These are phyloP conservation scores for Semotilus atromaculatus DNA, from an alignment of 2,797 vertebrate species.

Conservation along the genomic window DNA sequence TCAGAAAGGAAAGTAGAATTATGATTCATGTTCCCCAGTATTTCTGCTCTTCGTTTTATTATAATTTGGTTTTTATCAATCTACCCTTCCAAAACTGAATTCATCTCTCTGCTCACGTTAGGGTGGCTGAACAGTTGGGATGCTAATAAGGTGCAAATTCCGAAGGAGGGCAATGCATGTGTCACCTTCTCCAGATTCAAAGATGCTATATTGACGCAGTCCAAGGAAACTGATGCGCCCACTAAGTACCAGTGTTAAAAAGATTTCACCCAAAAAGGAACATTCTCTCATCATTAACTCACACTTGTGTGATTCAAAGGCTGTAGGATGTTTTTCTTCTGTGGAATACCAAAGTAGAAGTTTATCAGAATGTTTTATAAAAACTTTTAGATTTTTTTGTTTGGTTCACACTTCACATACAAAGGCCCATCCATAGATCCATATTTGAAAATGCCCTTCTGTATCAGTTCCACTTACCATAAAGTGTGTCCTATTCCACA, in stretches of 20 bases:
- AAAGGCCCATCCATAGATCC: no score
- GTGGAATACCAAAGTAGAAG: background rate
- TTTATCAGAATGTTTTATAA: background rate
- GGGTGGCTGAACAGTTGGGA: slow-evolving; percentile 49
- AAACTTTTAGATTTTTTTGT: background rate
- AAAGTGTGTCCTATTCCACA: background rate
- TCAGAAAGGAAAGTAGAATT: background rate
- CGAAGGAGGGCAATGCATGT: slow-evolving; percentile 51
- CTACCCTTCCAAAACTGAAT: slow-evolving; percentile 19
- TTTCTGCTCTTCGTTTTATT: background rate
- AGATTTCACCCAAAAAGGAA: background rate
- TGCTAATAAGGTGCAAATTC: slow-evolving; percentile 53
- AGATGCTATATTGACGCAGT: slow-evolving; percentile 24
- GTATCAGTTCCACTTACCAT: background rate
- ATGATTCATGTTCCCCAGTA: background rate
- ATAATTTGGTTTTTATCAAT: background rate
- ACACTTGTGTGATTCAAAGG: background rate
- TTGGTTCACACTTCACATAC: no score
- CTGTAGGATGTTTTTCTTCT: background rate
- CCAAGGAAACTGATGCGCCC: background rate
- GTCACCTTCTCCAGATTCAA: slow-evolving; percentile 39
- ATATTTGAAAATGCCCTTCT: background rate
- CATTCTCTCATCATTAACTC: background rate
- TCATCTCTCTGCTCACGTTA: slow-evolving; percentile 6
- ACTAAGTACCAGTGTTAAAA: background rate